phyloP scores from a whole-genome alignment of 2,888 invertebrate species.

The Lycia hirtaria region DNA sequence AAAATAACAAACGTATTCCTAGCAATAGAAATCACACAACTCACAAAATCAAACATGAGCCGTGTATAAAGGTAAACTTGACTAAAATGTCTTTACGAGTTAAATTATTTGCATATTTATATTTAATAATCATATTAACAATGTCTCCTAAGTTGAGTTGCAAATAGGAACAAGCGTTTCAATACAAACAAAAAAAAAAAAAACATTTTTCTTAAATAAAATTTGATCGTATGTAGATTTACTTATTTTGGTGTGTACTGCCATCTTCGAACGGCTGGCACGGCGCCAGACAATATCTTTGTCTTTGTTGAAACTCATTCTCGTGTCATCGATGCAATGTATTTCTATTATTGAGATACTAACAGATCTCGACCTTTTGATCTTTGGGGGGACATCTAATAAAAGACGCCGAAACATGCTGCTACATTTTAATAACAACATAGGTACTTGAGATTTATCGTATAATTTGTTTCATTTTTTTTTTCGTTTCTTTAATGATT shows the following conservation, averaged over 20 bases:
- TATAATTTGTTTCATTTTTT: background rate
- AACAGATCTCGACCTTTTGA: constrained; percentile 33
- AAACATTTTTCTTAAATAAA: too few relatives aligned
- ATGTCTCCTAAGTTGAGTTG: too few relatives aligned
- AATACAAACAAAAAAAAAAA: too few relatives aligned
- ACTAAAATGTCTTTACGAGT: too few relatives aligned
- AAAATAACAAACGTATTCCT: too few relatives aligned
- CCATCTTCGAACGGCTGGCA: constrained; percentile 53
- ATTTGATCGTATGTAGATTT: constrained; percentile 4
- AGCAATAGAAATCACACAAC: too few relatives aligned
- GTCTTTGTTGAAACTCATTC: constrained; percentile 70
- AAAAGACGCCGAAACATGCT: constrained; percentile 3
- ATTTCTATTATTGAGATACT: constrained; percentile 68
- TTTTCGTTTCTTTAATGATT: background rate
- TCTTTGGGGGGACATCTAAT: constrained; percentile 20
- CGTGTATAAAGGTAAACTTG: too few relatives aligned
- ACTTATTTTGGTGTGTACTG: constrained; percentile 14
- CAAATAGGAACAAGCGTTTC: background rate
- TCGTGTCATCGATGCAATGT: constrained; percentile 70
- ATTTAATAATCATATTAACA: too few relatives aligned
- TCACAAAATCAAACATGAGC: too few relatives aligned
- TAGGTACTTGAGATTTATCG: background rate
- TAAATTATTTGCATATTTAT: too few relatives aligned
- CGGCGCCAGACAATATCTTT: constrained; percentile 74
- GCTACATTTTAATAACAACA: background rate